A percentile compares a stretch with the other conserved stretches of the same genome.
phyloP scores from a whole-genome alignment of 2,888 invertebrate species.

The Dolomedes plantarius region DNA sequence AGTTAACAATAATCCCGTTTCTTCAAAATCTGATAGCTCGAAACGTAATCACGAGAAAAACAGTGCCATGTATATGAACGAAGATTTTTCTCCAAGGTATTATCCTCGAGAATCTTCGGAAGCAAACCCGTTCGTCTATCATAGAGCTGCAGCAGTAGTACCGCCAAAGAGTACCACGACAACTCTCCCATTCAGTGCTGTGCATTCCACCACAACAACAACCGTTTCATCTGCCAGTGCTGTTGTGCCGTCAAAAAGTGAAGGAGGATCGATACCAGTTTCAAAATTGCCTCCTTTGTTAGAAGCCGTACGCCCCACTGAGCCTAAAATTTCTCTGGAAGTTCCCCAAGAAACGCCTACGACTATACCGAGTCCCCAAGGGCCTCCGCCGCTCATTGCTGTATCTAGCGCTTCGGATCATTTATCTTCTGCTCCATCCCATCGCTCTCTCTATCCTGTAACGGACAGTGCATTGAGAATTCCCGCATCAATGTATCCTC shows the following conservation, averaged over 20 bases:
- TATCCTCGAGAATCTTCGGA: conserved; percentile 27
- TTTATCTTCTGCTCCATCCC: conserved; percentile 28
- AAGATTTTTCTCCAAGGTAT: conserved; percentile 43
- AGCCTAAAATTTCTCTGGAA: conserved; percentile 19
- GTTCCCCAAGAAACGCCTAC: conserved; percentile 25
- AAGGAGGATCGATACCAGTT: conserved; percentile 49
- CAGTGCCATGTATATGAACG: conserved; percentile 7
- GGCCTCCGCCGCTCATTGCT: conserved; percentile 64
- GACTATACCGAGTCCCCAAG: conserved; percentile 58
- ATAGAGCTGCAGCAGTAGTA: conserved; percentile 28
- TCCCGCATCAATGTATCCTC: conserved; percentile 41
- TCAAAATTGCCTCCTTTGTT: conserved; percentile 61
- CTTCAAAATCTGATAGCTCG: conserved; percentile 29
- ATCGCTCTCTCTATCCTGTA: conserved; percentile 30
- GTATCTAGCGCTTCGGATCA: conserved; percentile 35
- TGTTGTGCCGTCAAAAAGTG: conserved; percentile 44
- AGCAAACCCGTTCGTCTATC: conserved; percentile 26
- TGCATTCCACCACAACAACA: conserved; percentile 28
- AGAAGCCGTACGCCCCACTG: conserved; percentile 55
- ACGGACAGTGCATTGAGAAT: conserved; percentile 32
- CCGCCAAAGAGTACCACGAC: conserved; percentile 20
- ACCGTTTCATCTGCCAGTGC: conserved; percentile 44
- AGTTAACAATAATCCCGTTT: conserved; percentile 12
- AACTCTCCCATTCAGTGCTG: conserved; percentile 16
- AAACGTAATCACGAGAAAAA: conserved; percentile 28